phyloP scores from a whole-genome alignment of 2,797 vertebrate genomes.

The Anabacerthia variegaticeps region DNA sequence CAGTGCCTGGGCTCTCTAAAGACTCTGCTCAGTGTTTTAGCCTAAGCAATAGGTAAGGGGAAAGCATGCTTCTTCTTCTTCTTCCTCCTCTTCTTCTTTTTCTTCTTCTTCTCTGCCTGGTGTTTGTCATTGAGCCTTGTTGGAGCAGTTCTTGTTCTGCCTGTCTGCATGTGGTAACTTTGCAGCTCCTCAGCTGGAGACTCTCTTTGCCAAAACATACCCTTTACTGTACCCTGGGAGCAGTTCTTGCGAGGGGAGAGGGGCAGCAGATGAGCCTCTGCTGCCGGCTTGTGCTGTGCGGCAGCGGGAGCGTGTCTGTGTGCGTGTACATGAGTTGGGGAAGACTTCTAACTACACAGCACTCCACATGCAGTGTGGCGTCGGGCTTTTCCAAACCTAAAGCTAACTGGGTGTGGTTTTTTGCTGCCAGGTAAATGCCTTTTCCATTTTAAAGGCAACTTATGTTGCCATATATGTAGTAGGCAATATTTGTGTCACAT shows the following conservation, averaged over 20 bases:
- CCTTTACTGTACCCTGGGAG: not conserved
- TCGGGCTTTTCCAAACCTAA: not conserved
- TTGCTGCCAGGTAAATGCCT: not conserved
- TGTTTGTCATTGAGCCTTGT: not conserved
- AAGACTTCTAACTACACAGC: not conserved
- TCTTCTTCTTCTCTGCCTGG: conserved; percentile 3
- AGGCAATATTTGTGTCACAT: not conserved
- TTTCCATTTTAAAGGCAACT: conserved; percentile 22
- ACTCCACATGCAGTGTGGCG: not conserved
- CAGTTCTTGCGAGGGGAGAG: not conserved
- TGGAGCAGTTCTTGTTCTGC: conserved; percentile 4
- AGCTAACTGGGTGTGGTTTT: not conserved
- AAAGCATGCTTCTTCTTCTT: conserved; percentile 34
- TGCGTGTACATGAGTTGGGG: not conserved
- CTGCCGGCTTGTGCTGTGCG: not conserved
- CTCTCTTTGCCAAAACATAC: not conserved
- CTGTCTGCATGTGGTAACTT: not conserved
- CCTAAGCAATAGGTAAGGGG: conserved; percentile 76
- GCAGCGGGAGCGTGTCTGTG: not conserved
- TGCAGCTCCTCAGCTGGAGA: conserved; percentile 3
- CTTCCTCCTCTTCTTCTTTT: not conserved
- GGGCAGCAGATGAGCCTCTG: not conserved
- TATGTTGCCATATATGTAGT: not conserved
- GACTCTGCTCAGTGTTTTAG: conserved; percentile 68
- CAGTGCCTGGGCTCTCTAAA: conserved; percentile 61